Evolutionary conservation across 2,888 invertebrate species (phyloP).

Genomic region (Cyclophora punctaria): DNA sequence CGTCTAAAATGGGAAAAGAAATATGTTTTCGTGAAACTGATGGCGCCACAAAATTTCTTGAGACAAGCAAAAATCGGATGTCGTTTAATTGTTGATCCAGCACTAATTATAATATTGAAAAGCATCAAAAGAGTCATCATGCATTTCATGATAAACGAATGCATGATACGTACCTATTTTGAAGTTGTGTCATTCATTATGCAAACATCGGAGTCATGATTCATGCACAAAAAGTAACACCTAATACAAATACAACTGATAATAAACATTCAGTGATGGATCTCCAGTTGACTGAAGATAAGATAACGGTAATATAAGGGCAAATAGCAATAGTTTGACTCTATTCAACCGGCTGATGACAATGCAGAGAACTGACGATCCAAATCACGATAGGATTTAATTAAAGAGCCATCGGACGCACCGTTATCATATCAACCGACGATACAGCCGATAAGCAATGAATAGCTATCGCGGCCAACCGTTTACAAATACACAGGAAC

Average conservation of each 20-base stretch:
- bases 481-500: constrained; percentile 34
- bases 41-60: no score
- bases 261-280: not conserved
- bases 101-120: no score
- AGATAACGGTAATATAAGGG: constrained; percentile 13
- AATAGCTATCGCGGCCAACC: constrained; percentile 21
- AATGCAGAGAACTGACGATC: constrained; percentile 9
- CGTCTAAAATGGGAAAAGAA: no score
- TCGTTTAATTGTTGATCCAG: no score
- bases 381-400: constrained; percentile 22
- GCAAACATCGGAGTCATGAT: no score
- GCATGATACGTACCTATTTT: no score
- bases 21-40: no score
- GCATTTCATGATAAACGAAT: no score
- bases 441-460: constrained; percentile 30
- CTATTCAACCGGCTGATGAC: constrained; percentile 13
- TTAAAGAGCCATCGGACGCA: constrained; percentile 21
- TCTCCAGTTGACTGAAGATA: constrained; percentile 9
- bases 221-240: not conserved
- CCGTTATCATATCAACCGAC: constrained; percentile 24
- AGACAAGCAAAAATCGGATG: no score
- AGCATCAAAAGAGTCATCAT: no score
- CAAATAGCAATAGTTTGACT: constrained; percentile 8
- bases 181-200: no score
- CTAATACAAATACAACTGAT: not conserved